These are phyloP conservation scores for Branchinecta lindahli DNA, from an alignment of 1,140 invertebrate genomes.

Conservation along the genomic window DNA sequence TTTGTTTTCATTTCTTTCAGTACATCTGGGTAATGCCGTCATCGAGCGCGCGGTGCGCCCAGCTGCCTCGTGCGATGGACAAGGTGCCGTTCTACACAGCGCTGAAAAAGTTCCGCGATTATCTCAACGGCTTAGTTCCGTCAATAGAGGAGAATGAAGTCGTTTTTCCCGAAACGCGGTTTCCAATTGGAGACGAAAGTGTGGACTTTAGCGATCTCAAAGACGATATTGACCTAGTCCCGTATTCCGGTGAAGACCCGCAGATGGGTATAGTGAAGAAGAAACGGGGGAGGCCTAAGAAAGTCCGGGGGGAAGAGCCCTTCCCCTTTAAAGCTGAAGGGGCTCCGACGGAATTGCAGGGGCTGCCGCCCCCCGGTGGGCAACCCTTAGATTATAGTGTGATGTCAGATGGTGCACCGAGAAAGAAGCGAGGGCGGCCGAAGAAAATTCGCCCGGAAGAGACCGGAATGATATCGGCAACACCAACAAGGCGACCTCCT, in stretches of 20 bases:
- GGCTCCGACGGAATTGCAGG: not conserved
- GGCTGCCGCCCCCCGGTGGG: not conserved
- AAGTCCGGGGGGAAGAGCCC: conserved; percentile 13
- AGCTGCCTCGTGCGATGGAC: conserved; percentile 82
- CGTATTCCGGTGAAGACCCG: conserved; percentile 24
- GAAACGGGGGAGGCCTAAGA: conserved; percentile 14
- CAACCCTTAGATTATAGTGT: not conserved
- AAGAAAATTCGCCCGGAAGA: conserved; percentile 65
- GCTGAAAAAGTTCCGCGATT: conserved; percentile 84
- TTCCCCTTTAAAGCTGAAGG: conserved; percentile 8
- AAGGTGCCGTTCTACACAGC: conserved; percentile 94
- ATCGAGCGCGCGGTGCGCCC: conserved; percentile 85
- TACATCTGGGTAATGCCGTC: conserved; percentile 98
- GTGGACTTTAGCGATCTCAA: conserved; percentile 19
- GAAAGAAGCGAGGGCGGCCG: conserved; percentile 65
- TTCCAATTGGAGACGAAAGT: conserved; percentile 18
- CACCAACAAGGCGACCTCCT: conserved; percentile 29
- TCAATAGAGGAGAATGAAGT: conserved; percentile 80
- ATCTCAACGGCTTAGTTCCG: conserved; percentile 73
- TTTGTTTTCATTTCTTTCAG: conserved; percentile 39
- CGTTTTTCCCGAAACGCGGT: conserved; percentile 60
- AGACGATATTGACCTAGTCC: conserved; percentile 23
- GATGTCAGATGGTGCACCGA: conserved; percentile 33
- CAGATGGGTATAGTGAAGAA: conserved; percentile 20
- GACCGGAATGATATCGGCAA: conserved; percentile 34